phyloP scores from a whole-genome alignment of 2,797 vertebrate species.

The Sebastes variabilis region DNA sequence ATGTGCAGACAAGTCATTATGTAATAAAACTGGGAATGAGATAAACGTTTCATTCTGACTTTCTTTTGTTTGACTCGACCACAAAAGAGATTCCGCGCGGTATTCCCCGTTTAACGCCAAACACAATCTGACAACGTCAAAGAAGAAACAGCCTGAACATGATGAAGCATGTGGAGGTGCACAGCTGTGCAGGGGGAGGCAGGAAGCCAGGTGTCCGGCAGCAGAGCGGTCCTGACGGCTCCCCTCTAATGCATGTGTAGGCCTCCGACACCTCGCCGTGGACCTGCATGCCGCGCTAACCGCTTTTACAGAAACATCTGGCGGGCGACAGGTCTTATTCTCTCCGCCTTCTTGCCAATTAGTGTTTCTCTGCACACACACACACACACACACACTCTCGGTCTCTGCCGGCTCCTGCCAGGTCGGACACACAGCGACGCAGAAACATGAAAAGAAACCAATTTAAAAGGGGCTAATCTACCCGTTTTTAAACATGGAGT shows the following conservation, averaged over 20 bases:
- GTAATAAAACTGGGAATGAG: conserved; percentile 16
- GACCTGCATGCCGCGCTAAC: conserved; percentile 47
- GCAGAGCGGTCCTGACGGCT: conserved; percentile 31
- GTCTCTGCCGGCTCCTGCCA: conserved; percentile 52
- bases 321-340: conserved; percentile 60
- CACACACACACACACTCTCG: conserved; percentile 8
- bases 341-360: conserved; percentile 70
- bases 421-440: conserved; percentile 59
- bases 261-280: conserved; percentile 64
- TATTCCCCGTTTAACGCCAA: conserved; percentile 9
- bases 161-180: conserved; percentile 15
- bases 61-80: conserved; percentile 22
- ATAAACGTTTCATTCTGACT: conserved; percentile 4
- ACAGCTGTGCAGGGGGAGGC: conserved; percentile 40
- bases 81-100: neutral
- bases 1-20: conserved; percentile 10
- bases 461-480: conserved; percentile 80
- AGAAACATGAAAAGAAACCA: conserved; percentile 78
- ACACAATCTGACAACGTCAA: conserved; percentile 25
- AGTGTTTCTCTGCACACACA: conserved; percentile 50
- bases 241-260: conserved; percentile 42
- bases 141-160: neutral
- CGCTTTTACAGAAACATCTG: conserved; percentile 78
- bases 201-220: conserved; percentile 61
- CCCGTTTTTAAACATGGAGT: conserved; percentile 77